phyloP scores from a whole-genome alignment of 2,888 invertebrate species.

The Meta bourneti region DNA sequence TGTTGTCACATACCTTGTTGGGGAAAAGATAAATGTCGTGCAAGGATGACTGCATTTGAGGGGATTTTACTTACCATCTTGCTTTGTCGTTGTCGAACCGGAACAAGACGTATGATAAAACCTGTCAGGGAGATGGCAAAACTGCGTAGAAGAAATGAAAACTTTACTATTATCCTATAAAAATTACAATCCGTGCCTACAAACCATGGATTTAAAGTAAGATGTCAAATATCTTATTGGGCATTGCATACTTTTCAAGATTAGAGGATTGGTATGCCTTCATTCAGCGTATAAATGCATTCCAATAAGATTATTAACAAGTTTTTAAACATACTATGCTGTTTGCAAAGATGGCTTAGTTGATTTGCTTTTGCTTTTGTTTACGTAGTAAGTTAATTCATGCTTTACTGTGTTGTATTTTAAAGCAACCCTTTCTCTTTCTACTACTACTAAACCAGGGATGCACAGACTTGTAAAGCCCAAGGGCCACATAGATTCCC shows the following conservation, averaged over 20 bases:
- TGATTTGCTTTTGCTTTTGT: background rate
- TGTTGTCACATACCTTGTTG: background rate
- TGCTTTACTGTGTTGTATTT: background rate
- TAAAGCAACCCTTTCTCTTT: background rate
- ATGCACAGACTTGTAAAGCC: no score
- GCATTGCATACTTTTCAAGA: background rate
- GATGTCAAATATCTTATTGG: background rate
- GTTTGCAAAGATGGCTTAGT: background rate
- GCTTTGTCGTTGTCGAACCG: conserved; percentile 29
- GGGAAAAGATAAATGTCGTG: background rate
- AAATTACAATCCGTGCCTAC: background rate
- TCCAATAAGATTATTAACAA: no score
- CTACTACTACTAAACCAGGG: no score
- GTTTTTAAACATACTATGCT: background rate
- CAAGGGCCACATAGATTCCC: no score
- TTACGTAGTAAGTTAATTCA: background rate
- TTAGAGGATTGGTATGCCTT: background rate
- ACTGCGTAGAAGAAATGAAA: background rate
- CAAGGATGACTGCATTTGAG: conserved; percentile 28
- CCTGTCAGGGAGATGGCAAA: background rate
- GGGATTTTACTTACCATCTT: conserved; percentile 28
- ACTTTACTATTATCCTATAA: background rate
- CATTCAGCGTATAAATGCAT: background rate
- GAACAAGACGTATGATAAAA: conserved; percentile 11
- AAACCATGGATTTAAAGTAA: background rate